Evolutionary conservation across 1,140 invertebrate species (phyloP).

Genomic region (Pachypeltis micranthus): DNA sequence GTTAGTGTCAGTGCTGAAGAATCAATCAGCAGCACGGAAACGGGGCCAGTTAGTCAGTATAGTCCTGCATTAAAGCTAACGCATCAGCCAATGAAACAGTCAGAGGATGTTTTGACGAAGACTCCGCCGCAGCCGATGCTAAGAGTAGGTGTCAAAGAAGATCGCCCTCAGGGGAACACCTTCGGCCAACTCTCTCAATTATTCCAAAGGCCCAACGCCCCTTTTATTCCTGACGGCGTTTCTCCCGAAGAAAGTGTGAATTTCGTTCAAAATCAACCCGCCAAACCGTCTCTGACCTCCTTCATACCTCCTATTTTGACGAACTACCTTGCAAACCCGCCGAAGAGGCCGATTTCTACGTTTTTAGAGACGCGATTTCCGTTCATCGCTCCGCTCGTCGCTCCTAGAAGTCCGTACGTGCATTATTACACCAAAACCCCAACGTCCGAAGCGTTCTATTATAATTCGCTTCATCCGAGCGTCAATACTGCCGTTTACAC

Average conservation of each 20-base stretch:
- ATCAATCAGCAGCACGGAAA: neutral
- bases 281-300: neutral
- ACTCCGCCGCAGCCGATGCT: neutral
- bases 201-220: conserved; percentile 1
- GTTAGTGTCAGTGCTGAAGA: neutral
- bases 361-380: conserved; percentile 1
- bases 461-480: conserved; percentile 5
- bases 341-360: neutral
- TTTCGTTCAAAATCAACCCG: neutral
- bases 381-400: neutral
- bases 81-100: neutral
- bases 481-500: neutral
- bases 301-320: neutral
- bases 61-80: too few species aligned
- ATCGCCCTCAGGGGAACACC: neutral
- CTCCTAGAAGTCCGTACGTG: neutral
- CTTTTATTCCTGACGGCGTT: neutral
- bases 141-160: neutral
- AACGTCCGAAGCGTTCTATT: conserved; percentile 8
- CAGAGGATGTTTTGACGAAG: neutral
- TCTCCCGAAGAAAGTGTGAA: neutral
- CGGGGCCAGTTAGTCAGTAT: neutral
- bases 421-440: conserved; percentile 10
- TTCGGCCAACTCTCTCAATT: neutral
- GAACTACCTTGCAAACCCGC: conserved; percentile 7